These are phyloP conservation scores for Invenusta paracnida DNA, from an alignment of 2,888 invertebrate species.

Conservation along the genomic window DNA sequence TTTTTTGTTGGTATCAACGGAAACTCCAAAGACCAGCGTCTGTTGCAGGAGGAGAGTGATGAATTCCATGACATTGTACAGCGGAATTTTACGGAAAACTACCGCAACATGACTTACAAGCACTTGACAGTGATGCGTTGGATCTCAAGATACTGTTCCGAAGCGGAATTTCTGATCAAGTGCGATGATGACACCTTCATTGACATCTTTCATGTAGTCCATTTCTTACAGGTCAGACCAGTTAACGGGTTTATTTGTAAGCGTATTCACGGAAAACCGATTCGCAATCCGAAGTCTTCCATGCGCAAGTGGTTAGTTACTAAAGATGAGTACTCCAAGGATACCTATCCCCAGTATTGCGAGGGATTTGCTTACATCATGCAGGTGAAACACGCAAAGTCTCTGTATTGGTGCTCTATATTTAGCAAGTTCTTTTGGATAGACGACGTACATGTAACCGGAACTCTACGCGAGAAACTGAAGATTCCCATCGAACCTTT, in stretches of 20 bases:
- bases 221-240: too few relatives aligned
- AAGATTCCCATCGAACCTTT: constrained; percentile 28
- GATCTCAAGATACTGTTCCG: constrained; percentile 18
- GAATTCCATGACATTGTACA: constrained; percentile 37
- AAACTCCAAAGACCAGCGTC: too few relatives aligned
- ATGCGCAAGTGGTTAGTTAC: constrained; percentile 38
- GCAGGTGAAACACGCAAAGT: neutral
- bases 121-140: constrained; percentile 37
- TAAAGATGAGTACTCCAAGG: constrained; percentile 16
- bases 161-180: constrained; percentile 39
- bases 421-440: constrained; percentile 43
- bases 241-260: constrained; percentile 38
- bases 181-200: constrained; percentile 38
- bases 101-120: constrained; percentile 38
- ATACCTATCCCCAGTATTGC: constrained; percentile 37
- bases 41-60: too few relatives aligned
- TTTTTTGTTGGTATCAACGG: too few relatives aligned
- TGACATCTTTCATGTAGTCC: constrained; percentile 38
- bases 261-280: neutral
- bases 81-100: constrained; percentile 32
- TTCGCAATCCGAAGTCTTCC: neutral
- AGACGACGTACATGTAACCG: constrained; percentile 39
- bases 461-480: constrained; percentile 32
- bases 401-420: constrained; percentile 39
- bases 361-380: constrained; percentile 41